Percentiles rank a stretch among this genome's conserved stretches.
Evolutionary conservation across 2,797 vertebrate genomes (phyloP).

Genomic region (Alca torda): DNA sequence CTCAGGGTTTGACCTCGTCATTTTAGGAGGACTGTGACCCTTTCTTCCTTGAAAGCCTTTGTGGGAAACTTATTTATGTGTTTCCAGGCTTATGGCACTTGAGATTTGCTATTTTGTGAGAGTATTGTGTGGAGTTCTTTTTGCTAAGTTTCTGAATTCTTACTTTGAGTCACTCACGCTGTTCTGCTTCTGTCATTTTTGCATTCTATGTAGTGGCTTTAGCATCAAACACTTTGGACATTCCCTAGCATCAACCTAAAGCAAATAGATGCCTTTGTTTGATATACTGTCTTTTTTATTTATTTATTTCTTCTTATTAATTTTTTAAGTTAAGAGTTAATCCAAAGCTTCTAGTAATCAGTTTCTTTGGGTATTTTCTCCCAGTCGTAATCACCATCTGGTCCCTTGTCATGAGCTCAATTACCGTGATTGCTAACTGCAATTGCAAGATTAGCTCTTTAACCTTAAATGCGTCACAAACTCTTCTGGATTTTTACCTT

Average conservation of each 20-base stretch:
- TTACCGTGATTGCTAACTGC: conserved; percentile 15
- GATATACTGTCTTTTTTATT: not conserved
- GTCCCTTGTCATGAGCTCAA: not conserved
- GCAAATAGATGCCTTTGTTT: not conserved
- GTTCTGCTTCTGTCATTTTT: not conserved
- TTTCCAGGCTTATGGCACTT: not conserved
- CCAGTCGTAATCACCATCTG: conserved; percentile 33
- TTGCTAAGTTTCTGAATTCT: not conserved
- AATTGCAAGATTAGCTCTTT: conserved; percentile 33
- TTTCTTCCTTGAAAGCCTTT: not conserved
- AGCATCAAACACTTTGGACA: not conserved
- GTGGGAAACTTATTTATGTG: not conserved
- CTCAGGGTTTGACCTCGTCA: fast-evolving
- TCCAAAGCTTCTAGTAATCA: not conserved
- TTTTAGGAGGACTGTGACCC: not conserved
- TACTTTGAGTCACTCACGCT: not conserved
- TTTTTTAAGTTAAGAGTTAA: not conserved
- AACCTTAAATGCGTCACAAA: conserved; percentile 29
- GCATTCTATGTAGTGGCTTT: not conserved
- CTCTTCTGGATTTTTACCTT: conserved; percentile 22
- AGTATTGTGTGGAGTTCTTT: not conserved
- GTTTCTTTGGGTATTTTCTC: conserved; percentile 6
- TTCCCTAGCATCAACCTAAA: not conserved
- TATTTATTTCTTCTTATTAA: not conserved
- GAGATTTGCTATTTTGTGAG: not conserved